These are phyloP conservation scores for Calephelis perditalis DNA, from an alignment of 2,888 invertebrate species.

Conservation along the genomic window DNA sequence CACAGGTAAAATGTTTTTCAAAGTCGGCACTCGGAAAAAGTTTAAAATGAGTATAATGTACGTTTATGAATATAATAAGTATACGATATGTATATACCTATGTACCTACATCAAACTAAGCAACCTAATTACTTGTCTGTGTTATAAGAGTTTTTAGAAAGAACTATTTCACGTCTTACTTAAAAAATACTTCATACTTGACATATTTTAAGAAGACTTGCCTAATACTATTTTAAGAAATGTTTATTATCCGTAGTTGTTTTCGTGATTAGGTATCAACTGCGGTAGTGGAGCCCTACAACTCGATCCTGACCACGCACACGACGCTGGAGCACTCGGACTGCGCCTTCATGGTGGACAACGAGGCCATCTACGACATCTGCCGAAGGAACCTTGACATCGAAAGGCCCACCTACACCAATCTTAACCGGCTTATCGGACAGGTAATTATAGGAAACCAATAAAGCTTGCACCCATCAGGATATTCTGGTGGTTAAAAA, in stretches of 20 bases:
- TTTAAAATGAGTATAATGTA: too few relatives aligned
- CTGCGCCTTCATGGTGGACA: constrained; percentile 96
- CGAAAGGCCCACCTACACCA: constrained; percentile 90
- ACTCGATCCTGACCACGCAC: constrained; percentile 95
- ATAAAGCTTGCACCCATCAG: too few relatives aligned
- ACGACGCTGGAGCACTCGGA: constrained; percentile 92
- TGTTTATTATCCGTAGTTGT: too few relatives aligned
- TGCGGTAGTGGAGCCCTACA: constrained; percentile 92
- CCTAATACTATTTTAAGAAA: constrained; percentile 29
- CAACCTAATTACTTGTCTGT: too few relatives aligned
- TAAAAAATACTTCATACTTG: too few relatives aligned
- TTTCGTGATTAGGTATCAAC: constrained; percentile 80
- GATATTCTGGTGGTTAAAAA: too few relatives aligned
- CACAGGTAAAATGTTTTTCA: constrained; percentile 79
- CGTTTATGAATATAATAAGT: too few relatives aligned
- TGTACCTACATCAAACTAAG: too few relatives aligned
- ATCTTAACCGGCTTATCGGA: constrained; percentile 91
- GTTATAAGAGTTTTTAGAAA: too few relatives aligned
- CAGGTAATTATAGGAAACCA: constrained; percentile 55
- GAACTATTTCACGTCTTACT: too few relatives aligned
- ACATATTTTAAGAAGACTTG: not conserved
- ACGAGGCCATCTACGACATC: constrained; percentile 92
- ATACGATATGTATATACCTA: too few relatives aligned
- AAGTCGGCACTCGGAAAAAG: too few relatives aligned
- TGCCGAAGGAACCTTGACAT: constrained; percentile 92